A percentile compares a stretch with the other conserved stretches of the same genome.
These are phyloP conservation scores for Schlechtendalia chinensis DNA, from an alignment of 1,140 invertebrate species.

Conservation along the genomic window DNA sequence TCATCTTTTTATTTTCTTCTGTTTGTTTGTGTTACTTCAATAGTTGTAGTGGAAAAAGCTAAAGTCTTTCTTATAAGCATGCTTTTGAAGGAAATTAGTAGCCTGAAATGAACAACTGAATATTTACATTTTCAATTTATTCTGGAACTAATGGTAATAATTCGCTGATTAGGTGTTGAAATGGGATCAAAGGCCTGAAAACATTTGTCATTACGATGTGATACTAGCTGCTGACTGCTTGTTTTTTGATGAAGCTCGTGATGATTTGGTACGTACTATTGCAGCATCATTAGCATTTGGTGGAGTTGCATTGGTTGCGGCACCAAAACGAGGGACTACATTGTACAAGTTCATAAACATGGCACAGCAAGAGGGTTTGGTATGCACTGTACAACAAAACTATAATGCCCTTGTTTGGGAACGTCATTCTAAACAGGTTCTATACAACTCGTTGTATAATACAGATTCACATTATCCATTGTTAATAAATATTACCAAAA, in stretches of 20 bases:
- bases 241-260: constrained; percentile 77
- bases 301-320: constrained; percentile 73
- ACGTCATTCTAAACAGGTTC: constrained; percentile 63
- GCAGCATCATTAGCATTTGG: constrained; percentile 65
- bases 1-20: background rate
- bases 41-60: constrained; percentile 18
- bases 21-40: constrained; percentile 25
- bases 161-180: constrained; percentile 58
- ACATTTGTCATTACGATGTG: constrained; percentile 62
- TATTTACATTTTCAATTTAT: constrained; percentile 10
- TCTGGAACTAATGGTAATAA: constrained; percentile 53
- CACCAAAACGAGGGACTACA: constrained; percentile 71
- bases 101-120: constrained; percentile 11
- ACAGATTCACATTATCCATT: constrained; percentile 69
- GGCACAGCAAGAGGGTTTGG: constrained; percentile 63
- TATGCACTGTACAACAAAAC: constrained; percentile 60
- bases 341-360: constrained; percentile 68
- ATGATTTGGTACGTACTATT: constrained; percentile 70
- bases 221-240: constrained; percentile 78
- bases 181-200: constrained; percentile 55
- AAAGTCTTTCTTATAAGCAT: constrained; percentile 14
- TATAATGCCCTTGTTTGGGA: constrained; percentile 69
- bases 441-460: constrained; percentile 63
- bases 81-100: constrained; percentile 21
- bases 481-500: constrained; percentile 56